Base-by-base conservation (phyloP, 2,113 vertebrate genomes). In the Amblyornis subalaris region DNA sequence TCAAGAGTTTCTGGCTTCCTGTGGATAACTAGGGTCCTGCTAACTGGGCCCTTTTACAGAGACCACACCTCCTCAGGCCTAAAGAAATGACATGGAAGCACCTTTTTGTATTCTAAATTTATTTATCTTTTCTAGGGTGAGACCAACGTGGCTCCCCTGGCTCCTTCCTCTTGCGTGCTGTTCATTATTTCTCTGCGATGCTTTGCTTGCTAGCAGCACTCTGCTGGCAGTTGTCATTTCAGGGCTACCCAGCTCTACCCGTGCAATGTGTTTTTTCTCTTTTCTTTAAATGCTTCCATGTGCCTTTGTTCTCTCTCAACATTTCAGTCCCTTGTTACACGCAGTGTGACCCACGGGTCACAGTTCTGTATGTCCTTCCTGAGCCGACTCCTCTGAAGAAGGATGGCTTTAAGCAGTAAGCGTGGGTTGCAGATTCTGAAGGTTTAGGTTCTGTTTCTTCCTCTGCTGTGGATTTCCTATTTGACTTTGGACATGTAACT, bases 201-300 rank as follows among this genome's bases (percentile, higher is more conserved):
- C 93, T 94, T 83, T 44, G 47, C 51, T 87, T 87, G n/a, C 50
- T 26, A 5, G 22, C 73, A 24, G 69, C 53, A n/a, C 28, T 80
- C 80, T 26, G 4, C 22, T 79, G 89, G 40, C 64, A 73, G 10
- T 6, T 79, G 57, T 92, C 85, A 72, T 35, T 60, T 51, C 31
- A 40, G 62, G 9, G 20, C 55, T 54, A 89, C 62, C 72, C 81
- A 87, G 51, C 83, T 76, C 66, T 61, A 84, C 80, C 90, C 89
- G 60, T 53, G 89, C 87, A 81, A 47, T 82, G 79, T 76, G 29
- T 47, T n/a, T 76, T 48, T 67, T 44, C 19, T 71, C 61, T 65
- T 76, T 93, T 66, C 77, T 89, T 93, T 88, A 88, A 95, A 93
- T 60, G 29, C 47, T 90, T 60, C 55, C 58, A 65, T 45, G 75